Base-by-base conservation (phyloP, 2,113 vertebrate species). In the Lampris incognitus region DNA sequence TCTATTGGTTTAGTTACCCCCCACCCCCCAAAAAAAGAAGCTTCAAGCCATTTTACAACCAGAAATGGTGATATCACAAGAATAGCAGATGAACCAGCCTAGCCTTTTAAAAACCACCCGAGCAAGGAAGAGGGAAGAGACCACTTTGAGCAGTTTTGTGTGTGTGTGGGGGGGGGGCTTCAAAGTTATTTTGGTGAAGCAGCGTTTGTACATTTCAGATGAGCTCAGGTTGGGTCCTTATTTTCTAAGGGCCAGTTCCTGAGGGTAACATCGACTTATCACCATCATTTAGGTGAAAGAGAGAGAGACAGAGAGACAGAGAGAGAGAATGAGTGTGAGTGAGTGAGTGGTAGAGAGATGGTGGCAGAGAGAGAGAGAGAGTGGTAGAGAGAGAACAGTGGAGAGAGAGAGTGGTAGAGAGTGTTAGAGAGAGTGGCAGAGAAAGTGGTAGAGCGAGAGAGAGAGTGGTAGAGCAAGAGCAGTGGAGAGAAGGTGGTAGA, bases 101-200 rank as follows among this genome's bases (percentile, higher is more conserved):
- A 24, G 24, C 24, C 24, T 24, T 24, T 24, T 24, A 24, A 24
- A 46, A 46, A 46, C 7, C 55, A 24, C 13, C 51, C 6, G 9
- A 63, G 11, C 40, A 40, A 46, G 38, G 24, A 38, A 39, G 58
- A 39, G 39, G 38, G 24, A 38, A 39, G 58, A 39, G 39, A 24
- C 44, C 61, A 64, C 24, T 6, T 46, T n/a, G 44, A 50, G 68
- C 66, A 65, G 68, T 56, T 46, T 61, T 57, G 63, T 69, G 49
- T 44, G 77, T 24, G 24, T 24, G 41, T 49, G 69, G 60, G 8
- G 55, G 63, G 55, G 49, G 41, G 37, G 44, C 39, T 13, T 13
- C 3, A 57, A 58, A 51, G 57, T 61, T 58, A 48, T 61, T 13
- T 11, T 38, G 36, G 49, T 62, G 48, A n/a, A 46, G 44, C 59